phyloP scores from a whole-genome alignment of 2,888 invertebrate genomes.

The Plagiodera versicolora region DNA sequence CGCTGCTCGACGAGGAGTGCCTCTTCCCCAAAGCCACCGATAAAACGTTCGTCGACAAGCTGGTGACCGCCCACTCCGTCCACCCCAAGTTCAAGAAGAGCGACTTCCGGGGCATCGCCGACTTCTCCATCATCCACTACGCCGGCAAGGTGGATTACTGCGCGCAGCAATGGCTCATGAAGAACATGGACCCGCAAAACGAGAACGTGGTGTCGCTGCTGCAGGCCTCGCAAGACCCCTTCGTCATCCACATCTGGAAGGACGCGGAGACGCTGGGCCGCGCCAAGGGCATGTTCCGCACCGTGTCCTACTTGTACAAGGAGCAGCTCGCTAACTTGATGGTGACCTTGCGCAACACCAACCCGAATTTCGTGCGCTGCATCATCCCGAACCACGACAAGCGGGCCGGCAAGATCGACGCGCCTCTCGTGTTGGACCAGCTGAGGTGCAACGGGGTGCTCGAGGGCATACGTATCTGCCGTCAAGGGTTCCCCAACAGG shows the following conservation, averaged over 20 bases:
- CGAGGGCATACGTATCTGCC: constrained; percentile 98
- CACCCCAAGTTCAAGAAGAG: constrained; percentile 99
- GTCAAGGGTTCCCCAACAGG: constrained; percentile 99
- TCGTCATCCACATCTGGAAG: constrained; percentile 98
- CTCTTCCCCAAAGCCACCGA: constrained; percentile 99
- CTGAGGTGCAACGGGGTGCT: constrained; percentile 98
- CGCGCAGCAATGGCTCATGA: constrained; percentile 97
- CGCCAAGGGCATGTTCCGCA: constrained; percentile 99
- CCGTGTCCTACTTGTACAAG: constrained; percentile 98
- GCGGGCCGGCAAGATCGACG: constrained; percentile 97
- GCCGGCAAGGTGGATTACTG: constrained; percentile 98
- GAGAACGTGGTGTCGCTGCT: constrained; percentile 96
- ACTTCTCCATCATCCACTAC: constrained; percentile 97
- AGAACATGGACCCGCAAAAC: constrained; percentile 99
- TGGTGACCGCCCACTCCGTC: constrained; percentile 90
- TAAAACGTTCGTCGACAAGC: constrained; percentile 97
- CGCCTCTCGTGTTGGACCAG: constrained; percentile 95
- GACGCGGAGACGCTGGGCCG: constrained; percentile 99
- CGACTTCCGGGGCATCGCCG: constrained; percentile 90
- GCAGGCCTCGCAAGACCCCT: constrained; percentile 91
- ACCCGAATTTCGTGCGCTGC: constrained; percentile 99
- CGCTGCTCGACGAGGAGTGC: constrained; percentile 97
- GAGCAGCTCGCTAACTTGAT: constrained; percentile 97
- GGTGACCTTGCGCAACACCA: constrained; percentile 95
- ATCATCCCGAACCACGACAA: constrained; percentile 99